Conservation (phyloP, 1,140 invertebrate genomes). For the Bilobella aurantiaca region DNA sequence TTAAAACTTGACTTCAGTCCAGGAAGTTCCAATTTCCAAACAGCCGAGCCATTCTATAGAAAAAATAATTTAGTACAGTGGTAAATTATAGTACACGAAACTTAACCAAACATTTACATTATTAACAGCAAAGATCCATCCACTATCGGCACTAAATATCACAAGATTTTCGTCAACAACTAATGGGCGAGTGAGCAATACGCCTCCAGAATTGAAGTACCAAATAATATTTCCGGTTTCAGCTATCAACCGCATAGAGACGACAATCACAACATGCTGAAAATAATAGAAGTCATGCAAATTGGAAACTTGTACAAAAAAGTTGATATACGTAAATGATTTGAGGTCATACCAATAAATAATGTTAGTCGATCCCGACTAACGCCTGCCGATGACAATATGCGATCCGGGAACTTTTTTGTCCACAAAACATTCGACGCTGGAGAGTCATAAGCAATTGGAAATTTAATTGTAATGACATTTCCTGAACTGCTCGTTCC, state of each 20-base stretch:
- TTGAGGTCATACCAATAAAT: constrained; percentile 2
- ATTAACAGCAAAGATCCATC: background rate
- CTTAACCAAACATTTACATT: background rate
- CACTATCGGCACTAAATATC: background rate
- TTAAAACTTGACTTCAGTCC: background rate
- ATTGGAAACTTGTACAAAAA: background rate
- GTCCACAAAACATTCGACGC: background rate
- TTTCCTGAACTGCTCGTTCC: background rate
- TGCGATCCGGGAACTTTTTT: constrained; percentile 3
- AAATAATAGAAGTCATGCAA: background rate
- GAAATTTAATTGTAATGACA: background rate
- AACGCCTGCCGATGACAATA: background rate
- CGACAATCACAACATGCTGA: background rate
- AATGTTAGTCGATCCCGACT: too few relatives aligned
- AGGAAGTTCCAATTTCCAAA: background rate
- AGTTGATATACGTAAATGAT: background rate
- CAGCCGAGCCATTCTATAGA: background rate
- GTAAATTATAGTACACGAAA: background rate
- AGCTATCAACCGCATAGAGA: background rate
- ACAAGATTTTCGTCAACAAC: background rate
- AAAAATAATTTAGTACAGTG: background rate
- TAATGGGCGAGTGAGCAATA: background rate
- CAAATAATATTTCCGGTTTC: background rate
- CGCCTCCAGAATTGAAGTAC: background rate
- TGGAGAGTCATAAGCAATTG: background rate